Evolutionary conservation across 2,113 vertebrate genomes (phyloP), one percentile per base, ranked within the genome.

Genomic region (Megaceryle torquata): DNA sequence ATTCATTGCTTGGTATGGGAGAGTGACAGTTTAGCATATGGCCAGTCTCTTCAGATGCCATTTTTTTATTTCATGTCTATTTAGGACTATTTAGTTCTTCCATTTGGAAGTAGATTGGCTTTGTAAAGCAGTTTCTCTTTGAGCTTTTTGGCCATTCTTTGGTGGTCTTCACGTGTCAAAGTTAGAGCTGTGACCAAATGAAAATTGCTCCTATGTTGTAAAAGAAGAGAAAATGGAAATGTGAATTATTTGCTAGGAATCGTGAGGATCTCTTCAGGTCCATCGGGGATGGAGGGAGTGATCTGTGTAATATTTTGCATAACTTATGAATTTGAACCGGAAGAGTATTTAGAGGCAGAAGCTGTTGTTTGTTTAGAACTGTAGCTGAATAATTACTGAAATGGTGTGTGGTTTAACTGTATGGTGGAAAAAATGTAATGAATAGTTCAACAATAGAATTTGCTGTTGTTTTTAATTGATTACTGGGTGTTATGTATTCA

Each of bases 21-120:
- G 76, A 94, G 80, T 84, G 93, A 81, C 83, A 86, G 93, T 69
- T 92, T 26, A 94, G 76, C 95, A 96, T 94, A 95, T 92, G 92
- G 83, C 76, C 74, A 61, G 2, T 88, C 93, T 93, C 69, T 82
- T 94, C 80, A 90, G 76, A 88, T 71, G 61, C 48, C 86, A 28
- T 5, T 56, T 88, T 85, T 29, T 68, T 96, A 59, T 84, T 91
- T 93, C 35, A 77, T 76, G 68, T 89, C 15, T 48, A 68, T 56
- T 78, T 68, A 75, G 51, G 79, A 31, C 48, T 89, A 10, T 60
- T 94, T 65, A 28, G 13, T 88, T 93, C 18, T 75, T 90, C 20
- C 39, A 29, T 67, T 91, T 70, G n/a, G 68, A 81, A 56, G 7
- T 48, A 60, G 24, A 20, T 46, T 25, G 3, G 13, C 6, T 29